Evolutionary conservation across 2,888 invertebrate species (phyloP), one percentile per base, ranked within the genome.

Genomic region (Plemyria rubiginata): DNA sequence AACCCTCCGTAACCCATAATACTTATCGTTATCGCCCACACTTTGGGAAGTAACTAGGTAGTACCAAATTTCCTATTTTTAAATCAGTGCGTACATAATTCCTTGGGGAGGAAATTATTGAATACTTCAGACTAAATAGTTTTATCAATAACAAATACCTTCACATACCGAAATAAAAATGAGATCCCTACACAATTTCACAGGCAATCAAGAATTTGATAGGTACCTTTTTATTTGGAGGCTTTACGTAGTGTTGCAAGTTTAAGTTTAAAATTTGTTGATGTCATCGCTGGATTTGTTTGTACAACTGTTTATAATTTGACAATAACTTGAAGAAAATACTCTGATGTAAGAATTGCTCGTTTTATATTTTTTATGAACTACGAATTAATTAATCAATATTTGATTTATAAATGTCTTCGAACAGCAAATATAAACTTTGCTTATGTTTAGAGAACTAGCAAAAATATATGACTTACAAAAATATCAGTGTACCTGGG

Each of bases 1-100:
- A 58, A 52, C 60, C 57, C 57, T 55, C 48, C 54, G 50, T 50
- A 46, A 51, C 54, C 65, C 58, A 61, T 60, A 65, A 65, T n/a
- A 54, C 54, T 60, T 65, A 65, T 54, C 56, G 64, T 53, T 64
- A 64, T 60, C 53, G 64, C 55, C 48, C 46, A 62, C 59, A 48
- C 48, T 48, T 60, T 51, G 11, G 54, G 6, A 54, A 59, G 63
- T 54, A 59, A 63, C 54, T 50, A 50, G 50, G 62, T 54, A 54
- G 62, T 51, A 59, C 55, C 46, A 52, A 48, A 52, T 55, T 52
- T 46, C 48, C 55, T 59, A 63, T 63, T 59, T 48, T 60, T 60
- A 55, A 55, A 51, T 48, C 54, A 40, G 40, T 15, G 22, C 48
- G 29, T 32, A 38, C 22, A 52, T 29, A 46, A 55, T 46, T 46